Conservation (phyloP, 2,888 invertebrate genomes). For the Alcis repandata region DNA sequence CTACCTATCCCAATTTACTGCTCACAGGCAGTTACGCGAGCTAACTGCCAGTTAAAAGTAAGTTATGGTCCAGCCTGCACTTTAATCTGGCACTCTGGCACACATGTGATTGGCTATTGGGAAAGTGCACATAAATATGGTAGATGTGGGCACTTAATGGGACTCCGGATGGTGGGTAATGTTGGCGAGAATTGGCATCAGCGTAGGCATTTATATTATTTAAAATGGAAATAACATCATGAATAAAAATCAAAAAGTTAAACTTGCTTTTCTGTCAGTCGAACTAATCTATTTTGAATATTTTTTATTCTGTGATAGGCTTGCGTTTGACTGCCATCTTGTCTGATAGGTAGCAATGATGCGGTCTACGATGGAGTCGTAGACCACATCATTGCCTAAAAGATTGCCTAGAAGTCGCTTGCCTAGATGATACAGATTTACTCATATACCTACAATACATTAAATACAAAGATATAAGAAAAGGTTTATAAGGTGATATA, state of each 20-base stretch:
- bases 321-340: too few relatives aligned
- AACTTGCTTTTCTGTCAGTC: neutral
- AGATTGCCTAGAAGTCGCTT: too few relatives aligned
- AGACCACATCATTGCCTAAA: too few relatives aligned
- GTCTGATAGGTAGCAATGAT: too few relatives aligned
- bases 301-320: too few relatives aligned
- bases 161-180: neutral
- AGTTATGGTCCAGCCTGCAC: constrained; percentile 38
- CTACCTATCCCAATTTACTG: constrained; percentile 40
- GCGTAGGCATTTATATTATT: neutral
- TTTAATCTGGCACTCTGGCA: constrained; percentile 40
- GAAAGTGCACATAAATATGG: constrained; percentile 29
- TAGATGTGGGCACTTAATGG: constrained; percentile 10
- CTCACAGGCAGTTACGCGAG: constrained; percentile 32
- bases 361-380: too few relatives aligned
- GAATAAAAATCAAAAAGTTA: neutral
- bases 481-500: too few relatives aligned
- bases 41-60: constrained; percentile 44
- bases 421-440: too few relatives aligned
- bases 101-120: constrained; percentile 37
- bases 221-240: neutral
- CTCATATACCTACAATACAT: too few relatives aligned
- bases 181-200: constrained; percentile 2
- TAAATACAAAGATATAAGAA: too few relatives aligned
- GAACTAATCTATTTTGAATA: neutral